Conservation (phyloP, 2,888 invertebrate species). For the Proisotoma minuta region DNA sequence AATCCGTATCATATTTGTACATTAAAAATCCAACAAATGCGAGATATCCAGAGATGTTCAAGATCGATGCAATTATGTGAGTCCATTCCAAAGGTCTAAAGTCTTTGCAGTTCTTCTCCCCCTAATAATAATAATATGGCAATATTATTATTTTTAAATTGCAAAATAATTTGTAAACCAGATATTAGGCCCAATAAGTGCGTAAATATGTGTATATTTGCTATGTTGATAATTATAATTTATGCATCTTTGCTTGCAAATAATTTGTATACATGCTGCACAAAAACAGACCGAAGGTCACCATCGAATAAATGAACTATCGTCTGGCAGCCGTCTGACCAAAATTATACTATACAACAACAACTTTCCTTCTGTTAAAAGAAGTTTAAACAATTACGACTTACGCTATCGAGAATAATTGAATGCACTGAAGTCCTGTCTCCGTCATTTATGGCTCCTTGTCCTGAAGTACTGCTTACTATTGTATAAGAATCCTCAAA, state of each 20-base stretch:
- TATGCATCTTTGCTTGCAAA: too few relatives aligned
- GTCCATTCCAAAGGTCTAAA: slow-evolving; percentile 31
- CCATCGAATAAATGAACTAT: too few relatives aligned
- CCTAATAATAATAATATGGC: too few relatives aligned
- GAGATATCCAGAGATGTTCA: slow-evolving; percentile 25
- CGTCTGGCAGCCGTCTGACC: too few relatives aligned
- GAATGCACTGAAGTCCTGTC: slow-evolving; percentile 22
- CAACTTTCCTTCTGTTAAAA: too few relatives aligned
- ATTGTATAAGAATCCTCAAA: slow-evolving; percentile 30
- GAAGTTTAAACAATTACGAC: slow-evolving; percentile 3
- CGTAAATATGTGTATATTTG: too few relatives aligned
- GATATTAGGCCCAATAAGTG: too few relatives aligned
- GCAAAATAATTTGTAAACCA: too few relatives aligned
- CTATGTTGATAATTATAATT: too few relatives aligned
- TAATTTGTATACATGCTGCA: too few relatives aligned
- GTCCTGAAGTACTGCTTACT: slow-evolving; percentile 18
- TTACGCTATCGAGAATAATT: slow-evolving; percentile 29
- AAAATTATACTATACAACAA: too few relatives aligned
- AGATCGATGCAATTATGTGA: slow-evolving; percentile 25
- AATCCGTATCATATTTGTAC: slow-evolving; percentile 29
- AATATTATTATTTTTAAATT: background rate
- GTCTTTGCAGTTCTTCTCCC: slow-evolving; percentile 29
- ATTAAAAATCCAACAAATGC: slow-evolving; percentile 29
- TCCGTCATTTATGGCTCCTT: background rate
- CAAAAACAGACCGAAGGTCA: too few relatives aligned